These are phyloP conservation scores for Allygus modestus DNA, from an alignment of 2,888 invertebrate species.

Conservation along the genomic window DNA sequence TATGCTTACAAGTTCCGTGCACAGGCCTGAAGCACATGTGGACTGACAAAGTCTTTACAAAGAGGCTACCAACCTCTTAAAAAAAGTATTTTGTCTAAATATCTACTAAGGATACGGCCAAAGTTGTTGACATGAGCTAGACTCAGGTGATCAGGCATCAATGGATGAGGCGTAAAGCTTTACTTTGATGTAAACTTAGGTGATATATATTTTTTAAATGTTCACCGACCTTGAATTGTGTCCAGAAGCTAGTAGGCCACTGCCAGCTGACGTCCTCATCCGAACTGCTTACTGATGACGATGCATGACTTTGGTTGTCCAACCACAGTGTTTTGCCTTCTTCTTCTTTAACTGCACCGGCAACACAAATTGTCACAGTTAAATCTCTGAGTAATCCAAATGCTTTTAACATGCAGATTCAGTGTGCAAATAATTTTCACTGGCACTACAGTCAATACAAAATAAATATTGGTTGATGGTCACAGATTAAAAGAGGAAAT, in stretches of 20 bases:
- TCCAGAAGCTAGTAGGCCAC: constrained; percentile 88
- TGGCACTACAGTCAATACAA: too few relatives aligned
- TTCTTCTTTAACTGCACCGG: constrained; percentile 78
- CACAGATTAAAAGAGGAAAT: too few relatives aligned
- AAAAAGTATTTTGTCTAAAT: too few relatives aligned
- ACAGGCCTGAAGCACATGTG: too few relatives aligned
- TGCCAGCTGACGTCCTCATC: constrained; percentile 82
- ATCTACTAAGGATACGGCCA: too few relatives aligned
- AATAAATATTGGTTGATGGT: constrained; percentile 39
- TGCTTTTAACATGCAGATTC: background rate
- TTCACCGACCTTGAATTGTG: constrained; percentile 81
- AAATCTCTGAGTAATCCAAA: background rate
- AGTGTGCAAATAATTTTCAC: background rate
- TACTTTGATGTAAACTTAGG: too few relatives aligned
- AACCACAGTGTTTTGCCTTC: constrained; percentile 83
- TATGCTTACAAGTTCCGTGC: too few relatives aligned
- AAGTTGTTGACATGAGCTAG: too few relatives aligned
- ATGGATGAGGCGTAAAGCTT: too few relatives aligned
- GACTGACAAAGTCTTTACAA: too few relatives aligned
- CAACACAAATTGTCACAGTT: constrained; percentile 4
- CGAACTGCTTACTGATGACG: constrained; percentile 80
- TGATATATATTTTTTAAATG: background rate
- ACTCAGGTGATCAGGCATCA: too few relatives aligned
- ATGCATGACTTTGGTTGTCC: constrained; percentile 84
- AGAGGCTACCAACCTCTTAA: too few relatives aligned